Evolutionary conservation across 2,113 vertebrate genomes (phyloP).

Genomic region (Poecilia latipinna): DNA sequence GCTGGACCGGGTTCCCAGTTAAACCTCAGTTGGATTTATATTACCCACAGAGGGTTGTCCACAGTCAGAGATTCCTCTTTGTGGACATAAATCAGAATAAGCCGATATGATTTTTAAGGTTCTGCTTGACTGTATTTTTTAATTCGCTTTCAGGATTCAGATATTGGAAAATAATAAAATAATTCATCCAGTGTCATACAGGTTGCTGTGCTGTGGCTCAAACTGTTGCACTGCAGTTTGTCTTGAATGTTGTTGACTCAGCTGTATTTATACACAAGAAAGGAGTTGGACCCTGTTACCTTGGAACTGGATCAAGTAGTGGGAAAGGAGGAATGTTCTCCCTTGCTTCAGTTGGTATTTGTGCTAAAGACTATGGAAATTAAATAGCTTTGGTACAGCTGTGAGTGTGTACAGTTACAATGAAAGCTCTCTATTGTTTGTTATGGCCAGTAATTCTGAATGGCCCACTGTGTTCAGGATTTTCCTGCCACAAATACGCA

Average conservation of each 20-base stretch:
- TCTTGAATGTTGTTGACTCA: conserved; percentile 23
- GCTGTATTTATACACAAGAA: conserved; percentile 15
- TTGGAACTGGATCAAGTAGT: conserved; percentile 22
- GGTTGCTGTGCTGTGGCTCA: conserved; percentile 14
- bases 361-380: conserved; percentile 32
- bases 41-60: conserved; percentile 4
- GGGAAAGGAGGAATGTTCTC: conserved; percentile 20
- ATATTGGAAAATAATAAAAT: conserved; percentile 11
- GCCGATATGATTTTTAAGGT: background rate
- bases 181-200: conserved; percentile 8
- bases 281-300: conserved; percentile 23
- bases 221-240: conserved; percentile 5
- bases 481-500: conserved; percentile 35
- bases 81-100: conserved; percentile 22
- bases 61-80: conserved; percentile 41
- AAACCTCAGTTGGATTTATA: conserved; percentile 26
- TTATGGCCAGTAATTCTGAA: conserved; percentile 41
- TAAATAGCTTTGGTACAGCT: conserved; percentile 36
- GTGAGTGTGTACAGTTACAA: conserved; percentile 48
- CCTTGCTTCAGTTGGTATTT: conserved; percentile 34
- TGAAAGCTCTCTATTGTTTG: conserved; percentile 63
- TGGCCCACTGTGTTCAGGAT: conserved; percentile 40
- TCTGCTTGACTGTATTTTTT: background rate
- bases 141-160: conserved; percentile 6
- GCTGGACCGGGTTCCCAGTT: conserved; percentile 22